These are phyloP conservation scores for Calidris pugnax DNA, from an alignment of 2,113 vertebrate genomes.

Conservation along the genomic window DNA sequence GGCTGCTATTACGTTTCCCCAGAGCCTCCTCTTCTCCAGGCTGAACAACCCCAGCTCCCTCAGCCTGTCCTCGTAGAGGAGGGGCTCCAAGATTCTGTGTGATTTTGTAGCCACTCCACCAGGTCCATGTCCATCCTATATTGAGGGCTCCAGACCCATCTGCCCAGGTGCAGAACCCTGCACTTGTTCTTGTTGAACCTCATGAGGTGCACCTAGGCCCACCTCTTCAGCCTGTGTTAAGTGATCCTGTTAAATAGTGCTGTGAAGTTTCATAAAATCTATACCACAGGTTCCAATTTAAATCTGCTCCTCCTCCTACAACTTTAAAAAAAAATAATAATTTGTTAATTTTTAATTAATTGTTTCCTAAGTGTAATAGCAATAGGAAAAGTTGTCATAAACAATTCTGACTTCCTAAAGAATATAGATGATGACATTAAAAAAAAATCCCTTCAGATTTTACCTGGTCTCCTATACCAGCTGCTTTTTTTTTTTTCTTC, in stretches of 20 bases:
- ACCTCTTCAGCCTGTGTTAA: background rate
- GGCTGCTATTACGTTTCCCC: too few species aligned
- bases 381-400: background rate
- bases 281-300: background rate
- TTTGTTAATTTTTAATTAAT: background rate
- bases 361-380: background rate
- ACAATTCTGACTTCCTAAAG: background rate
- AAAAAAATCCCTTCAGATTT: background rate
- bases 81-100: too few species aligned
- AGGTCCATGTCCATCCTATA: too few species aligned
- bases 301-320: background rate
- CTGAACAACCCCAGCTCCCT: too few species aligned
- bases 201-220: too few species aligned
- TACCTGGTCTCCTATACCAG: background rate
- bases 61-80: too few species aligned
- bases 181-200: too few species aligned
- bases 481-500: background rate
- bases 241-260: background rate
- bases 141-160: too few species aligned
- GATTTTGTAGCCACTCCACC: too few species aligned
- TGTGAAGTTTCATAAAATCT: background rate
- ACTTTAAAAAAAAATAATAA: background rate
- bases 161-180: too few species aligned
- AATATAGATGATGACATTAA: accelerated
- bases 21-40: too few species aligned